phyloP scores from a whole-genome alignment of 2,113 vertebrate genomes.

The Microcebus jonahi region DNA sequence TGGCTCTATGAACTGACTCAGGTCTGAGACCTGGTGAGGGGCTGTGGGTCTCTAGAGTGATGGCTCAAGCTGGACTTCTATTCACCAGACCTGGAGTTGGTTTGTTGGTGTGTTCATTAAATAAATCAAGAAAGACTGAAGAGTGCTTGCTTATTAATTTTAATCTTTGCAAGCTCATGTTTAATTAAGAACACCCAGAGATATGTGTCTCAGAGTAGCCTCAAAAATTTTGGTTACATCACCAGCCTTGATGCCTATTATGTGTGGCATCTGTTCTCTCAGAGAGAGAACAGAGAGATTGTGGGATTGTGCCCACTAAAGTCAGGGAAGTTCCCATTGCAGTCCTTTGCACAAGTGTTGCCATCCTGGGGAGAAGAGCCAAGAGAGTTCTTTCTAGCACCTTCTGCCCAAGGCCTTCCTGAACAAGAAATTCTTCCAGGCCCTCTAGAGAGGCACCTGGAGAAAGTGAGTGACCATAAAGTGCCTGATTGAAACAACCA shows the following conservation, averaged over 20 bases:
- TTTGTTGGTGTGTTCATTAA: slow-evolving; percentile 19
- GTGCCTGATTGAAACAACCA: not conserved
- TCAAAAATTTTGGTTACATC: not conserved
- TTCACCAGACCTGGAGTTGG: not conserved
- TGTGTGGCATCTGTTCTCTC: not conserved
- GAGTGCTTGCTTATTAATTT: not conserved
- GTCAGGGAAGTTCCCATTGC: not conserved
- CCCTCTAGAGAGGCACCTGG: not conserved
- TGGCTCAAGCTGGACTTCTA: not conserved
- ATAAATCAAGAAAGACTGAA: slow-evolving; percentile 11
- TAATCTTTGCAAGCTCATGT: not conserved
- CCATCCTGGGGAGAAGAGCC: not conserved
- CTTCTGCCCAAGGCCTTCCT: not conserved
- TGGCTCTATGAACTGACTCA: not conserved
- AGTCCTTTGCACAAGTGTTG: not conserved
- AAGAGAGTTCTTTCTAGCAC: not conserved
- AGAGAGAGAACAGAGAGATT: no score
- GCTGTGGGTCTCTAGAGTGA: not conserved
- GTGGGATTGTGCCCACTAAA: not conserved
- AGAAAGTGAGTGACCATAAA: not conserved
- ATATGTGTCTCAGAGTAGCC: not conserved
- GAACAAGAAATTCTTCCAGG: not conserved
- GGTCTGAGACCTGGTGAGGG: not conserved
- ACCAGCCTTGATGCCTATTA: not conserved
- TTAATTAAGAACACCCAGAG: not conserved